Evolutionary conservation across 2,888 invertebrate species (phyloP).

Genomic region (Drosophila seclusa): DNA sequence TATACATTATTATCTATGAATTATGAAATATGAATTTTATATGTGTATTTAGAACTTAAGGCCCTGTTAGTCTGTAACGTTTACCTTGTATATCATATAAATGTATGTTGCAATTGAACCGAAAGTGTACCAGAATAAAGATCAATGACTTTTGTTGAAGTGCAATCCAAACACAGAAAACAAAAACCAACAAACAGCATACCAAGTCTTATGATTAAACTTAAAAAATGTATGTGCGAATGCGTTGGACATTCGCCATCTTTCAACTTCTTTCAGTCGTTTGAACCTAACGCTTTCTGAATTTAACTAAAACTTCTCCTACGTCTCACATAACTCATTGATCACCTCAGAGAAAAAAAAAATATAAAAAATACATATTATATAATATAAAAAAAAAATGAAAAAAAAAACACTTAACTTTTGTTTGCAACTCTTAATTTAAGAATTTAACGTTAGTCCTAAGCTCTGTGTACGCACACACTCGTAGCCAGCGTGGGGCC

Average conservation of each 20-base stretch:
- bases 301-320: conserved; percentile 41
- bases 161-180: conserved; percentile 63
- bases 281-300: conserved; percentile 72
- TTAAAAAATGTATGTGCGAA: conserved; percentile 10
- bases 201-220: conserved; percentile 64
- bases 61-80: conserved; percentile 65
- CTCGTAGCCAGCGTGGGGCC: conserved; percentile 46
- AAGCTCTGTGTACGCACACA: conserved; percentile 42
- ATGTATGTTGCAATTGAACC: conserved; percentile 79
- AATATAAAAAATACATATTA: conserved; percentile 14
- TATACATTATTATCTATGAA: conserved; percentile 41
- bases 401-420: conserved; percentile 61
- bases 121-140: conserved; percentile 82
- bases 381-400: conserved; percentile 6
- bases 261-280: conserved; percentile 49
- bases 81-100: conserved; percentile 72
- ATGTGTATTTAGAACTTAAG: conserved; percentile 76
- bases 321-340: conserved; percentile 78
- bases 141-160: conserved; percentile 83
- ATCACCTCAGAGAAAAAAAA: conserved; percentile 52
- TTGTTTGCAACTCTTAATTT: conserved; percentile 75
- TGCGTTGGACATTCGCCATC: conserved; percentile 19
- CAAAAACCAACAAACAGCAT: conserved; percentile 61
- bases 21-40: conserved; percentile 77
- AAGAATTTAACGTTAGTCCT: conserved; percentile 70